Base-by-base conservation (phyloP, 1,140 invertebrate genomes). In the Lepidurus couesii region DNA sequence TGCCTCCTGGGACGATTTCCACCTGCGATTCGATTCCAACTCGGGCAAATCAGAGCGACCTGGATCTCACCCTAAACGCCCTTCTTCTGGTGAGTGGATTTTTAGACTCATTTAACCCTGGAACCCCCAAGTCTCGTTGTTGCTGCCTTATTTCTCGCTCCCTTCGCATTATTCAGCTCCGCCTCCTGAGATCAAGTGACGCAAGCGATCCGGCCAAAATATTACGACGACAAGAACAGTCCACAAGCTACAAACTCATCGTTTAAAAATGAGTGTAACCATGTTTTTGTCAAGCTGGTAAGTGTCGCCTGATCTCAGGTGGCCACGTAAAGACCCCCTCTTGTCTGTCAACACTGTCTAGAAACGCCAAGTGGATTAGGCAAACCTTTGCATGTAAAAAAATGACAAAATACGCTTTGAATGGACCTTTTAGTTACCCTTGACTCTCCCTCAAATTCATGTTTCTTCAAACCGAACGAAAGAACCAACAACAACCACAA, bases 1-100 rank as follows among this genome's bases (percentile, higher is more conserved):
- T 91, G 85, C 90, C 90, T 78, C 88, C 89, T 80, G 92, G 91
- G 92, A 87, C 90, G 90, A 89, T 79, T 24, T 45, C 21, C 65
- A 43, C 24, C n/a, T 77, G 8, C 65, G 43, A 65, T 65, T 53
- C 65, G 77, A 77, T 77, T 9, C 42, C 1, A 65, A 24, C 9
- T n/a, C 24, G 10, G 21, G 11, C 42, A 65, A 24, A 24, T n/a
- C 24, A 24, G 21, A 24, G 8, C n/a, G 21, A 53, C n/a, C 42
- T 24, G 65, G 43, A 44, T 45, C 65, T 77, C 45, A 42, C 26
- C 42, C 42, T 21, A 24, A 26, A 45, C 47, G 43, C 11, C 34
- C 42, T n/a, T 74, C 42, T 77, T 77, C 42, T 24, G 13, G 47
- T 44, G 42, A 77, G 65, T 26, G 5, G 16, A 45, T 43, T n/a